Evolutionary conservation across 2,888 invertebrate species (phyloP).

Genomic region (Exephanes ischioxanthus): DNA sequence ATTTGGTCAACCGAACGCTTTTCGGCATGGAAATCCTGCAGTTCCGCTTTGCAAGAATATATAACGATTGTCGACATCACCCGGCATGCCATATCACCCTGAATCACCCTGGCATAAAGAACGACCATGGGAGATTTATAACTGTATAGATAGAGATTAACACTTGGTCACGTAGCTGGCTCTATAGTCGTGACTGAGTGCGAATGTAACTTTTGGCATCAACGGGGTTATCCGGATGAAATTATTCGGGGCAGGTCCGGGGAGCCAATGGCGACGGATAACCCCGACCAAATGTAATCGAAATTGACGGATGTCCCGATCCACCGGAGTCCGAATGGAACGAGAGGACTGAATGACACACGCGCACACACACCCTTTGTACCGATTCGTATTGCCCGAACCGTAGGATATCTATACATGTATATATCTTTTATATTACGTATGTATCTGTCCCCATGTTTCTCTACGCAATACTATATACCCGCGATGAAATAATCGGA

Average conservation of each 20-base stretch:
- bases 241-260: slow-evolving; percentile 45
- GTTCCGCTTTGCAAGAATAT: neutral
- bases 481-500: slow-evolving; percentile 46
- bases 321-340: slow-evolving; percentile 33
- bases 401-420: neutral
- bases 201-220: slow-evolving; percentile 43
- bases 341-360: slow-evolving; percentile 19
- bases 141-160: slow-evolving; percentile 7
- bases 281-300: slow-evolving; percentile 50
- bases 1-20: neutral
- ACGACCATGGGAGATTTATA: neutral
- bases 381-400: neutral
- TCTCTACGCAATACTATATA: slow-evolving; percentile 1
- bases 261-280: slow-evolving; percentile 5
- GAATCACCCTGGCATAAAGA: neutral
- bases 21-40: neutral
- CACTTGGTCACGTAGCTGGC: slow-evolving; percentile 26
- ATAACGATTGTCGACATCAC: neutral
- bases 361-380: slow-evolving; percentile 8
- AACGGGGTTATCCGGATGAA: slow-evolving; percentile 27
- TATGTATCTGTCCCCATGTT: slow-evolving; percentile 14
- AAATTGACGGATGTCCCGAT: slow-evolving; percentile 54
- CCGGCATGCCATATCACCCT: neutral
- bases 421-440: neutral
- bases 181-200: slow-evolving; percentile 33